Conservation (phyloP, 2,797 vertebrate species). For the Craterocephalus amniculus region DNA sequence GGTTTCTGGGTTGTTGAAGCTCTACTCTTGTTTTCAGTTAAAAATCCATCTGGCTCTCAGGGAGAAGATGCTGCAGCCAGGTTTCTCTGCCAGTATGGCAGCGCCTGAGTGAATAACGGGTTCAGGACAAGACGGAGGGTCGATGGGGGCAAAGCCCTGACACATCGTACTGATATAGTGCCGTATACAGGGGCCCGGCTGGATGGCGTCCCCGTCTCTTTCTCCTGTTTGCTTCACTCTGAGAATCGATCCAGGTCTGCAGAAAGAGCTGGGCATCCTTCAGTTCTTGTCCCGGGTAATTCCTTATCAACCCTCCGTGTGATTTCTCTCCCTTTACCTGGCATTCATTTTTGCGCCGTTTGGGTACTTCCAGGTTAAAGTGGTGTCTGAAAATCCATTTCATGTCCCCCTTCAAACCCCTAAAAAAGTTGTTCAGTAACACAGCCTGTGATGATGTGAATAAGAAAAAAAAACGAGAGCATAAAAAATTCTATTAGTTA, state of each 20-base stretch:
- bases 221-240: conserved; percentile 36
- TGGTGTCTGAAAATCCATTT: background rate
- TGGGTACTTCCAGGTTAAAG: background rate
- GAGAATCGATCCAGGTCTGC: conserved; percentile 54
- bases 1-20: conserved; percentile 7
- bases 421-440: no score
- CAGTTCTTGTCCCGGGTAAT: conserved; percentile 30
- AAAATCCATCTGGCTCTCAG: conserved; percentile 41
- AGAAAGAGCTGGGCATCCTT: conserved; percentile 43
- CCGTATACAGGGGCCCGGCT: conserved; percentile 30
- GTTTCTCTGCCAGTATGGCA: conserved; percentile 45
- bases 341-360: conserved; percentile 3
- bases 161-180: conserved; percentile 63
- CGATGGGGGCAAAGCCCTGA: conserved; percentile 41
- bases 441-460: no score
- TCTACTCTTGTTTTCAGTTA: conserved; percentile 19
- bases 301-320: conserved; percentile 33
- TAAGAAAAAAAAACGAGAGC: no score
- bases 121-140: conserved; percentile 40
- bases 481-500: background rate
- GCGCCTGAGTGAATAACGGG: conserved; percentile 52
- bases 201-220: conserved; percentile 43
- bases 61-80: conserved; percentile 40
- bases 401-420: background rate
- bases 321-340: conserved; percentile 14